Conservation (phyloP, 2,113 vertebrate species). For the Perca schrenkii region DNA sequence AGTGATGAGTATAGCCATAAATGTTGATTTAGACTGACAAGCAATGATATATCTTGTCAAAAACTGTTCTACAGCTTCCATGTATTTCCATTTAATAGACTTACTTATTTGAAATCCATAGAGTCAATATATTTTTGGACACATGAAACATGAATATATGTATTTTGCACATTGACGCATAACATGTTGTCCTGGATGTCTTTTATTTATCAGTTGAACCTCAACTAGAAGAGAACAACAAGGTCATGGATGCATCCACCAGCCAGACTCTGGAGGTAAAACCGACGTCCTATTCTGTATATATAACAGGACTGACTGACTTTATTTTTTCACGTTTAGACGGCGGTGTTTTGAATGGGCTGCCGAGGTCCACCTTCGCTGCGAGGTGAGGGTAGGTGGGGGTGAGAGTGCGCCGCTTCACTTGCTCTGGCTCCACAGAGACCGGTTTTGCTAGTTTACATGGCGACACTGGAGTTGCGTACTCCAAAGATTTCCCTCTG, state of each 20-base stretch:
- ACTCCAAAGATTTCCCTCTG: no score
- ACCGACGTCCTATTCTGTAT: not conserved
- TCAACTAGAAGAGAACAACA: conserved; percentile 68
- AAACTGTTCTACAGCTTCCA: not conserved
- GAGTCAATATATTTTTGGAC: not conserved
- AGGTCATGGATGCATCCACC: conserved; percentile 39
- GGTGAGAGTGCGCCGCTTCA: no score
- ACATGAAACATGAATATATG: not conserved
- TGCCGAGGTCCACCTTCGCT: no score
- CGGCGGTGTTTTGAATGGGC: no score
- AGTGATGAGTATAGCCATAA: not conserved
- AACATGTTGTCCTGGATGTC: not conserved
- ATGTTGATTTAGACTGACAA: not conserved
- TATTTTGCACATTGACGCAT: not conserved
- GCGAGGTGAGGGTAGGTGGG: no score
- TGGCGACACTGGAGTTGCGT: no score
- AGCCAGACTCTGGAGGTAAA: conserved; percentile 74
- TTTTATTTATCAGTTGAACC: conserved; percentile 60
- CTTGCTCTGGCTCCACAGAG: no score
- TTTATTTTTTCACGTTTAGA: no score
- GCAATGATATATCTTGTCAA: not conserved
- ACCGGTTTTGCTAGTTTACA: no score
- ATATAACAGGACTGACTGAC: not conserved
- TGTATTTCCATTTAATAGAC: not conserved
- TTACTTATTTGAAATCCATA: not conserved